Evolutionary conservation across 2,888 invertebrate species (phyloP).

Genomic region (Platycheirus rosarum): DNA sequence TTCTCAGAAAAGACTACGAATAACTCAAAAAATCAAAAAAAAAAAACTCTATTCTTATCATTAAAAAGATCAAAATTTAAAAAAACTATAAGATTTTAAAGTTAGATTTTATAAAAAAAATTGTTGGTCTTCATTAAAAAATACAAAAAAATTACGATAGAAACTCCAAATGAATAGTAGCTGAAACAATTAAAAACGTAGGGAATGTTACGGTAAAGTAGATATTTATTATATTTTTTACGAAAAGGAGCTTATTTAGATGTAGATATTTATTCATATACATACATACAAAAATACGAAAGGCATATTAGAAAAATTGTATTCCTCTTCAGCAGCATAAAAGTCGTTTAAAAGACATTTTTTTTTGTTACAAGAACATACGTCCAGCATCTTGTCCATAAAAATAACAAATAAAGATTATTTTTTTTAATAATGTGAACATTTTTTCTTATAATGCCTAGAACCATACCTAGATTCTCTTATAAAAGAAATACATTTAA

Average conservation of each 20-base stretch:
- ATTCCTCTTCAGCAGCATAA: slow-evolving; percentile 29
- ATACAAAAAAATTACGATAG: not conserved
- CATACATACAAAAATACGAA: slow-evolving; percentile 27
- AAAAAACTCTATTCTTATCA: not conserved
- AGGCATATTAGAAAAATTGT: slow-evolving; percentile 42
- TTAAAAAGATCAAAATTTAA: slow-evolving; percentile 42
- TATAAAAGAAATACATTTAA: no score
- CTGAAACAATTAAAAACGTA: slow-evolving; percentile 40
- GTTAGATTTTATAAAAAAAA: slow-evolving; percentile 37
- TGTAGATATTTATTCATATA: slow-evolving; percentile 68
- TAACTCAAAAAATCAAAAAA: not conserved
- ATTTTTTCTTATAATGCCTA: no score
- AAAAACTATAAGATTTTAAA: not conserved
- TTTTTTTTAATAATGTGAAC: slow-evolving; percentile 19
- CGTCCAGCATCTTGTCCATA: slow-evolving; percentile 60
- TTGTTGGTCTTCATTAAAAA: not conserved
- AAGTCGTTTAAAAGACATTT: slow-evolving; percentile 4
- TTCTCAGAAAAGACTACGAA: not conserved
- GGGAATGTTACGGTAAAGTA: slow-evolving; percentile 51
- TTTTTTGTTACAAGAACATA: slow-evolving; percentile 36
- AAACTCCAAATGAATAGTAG: slow-evolving; percentile 28
- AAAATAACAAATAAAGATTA: slow-evolving; percentile 25
- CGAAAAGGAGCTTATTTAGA: slow-evolving; percentile 70
- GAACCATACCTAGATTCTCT: no score
- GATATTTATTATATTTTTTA: slow-evolving; percentile 68